Percentiles rank a stretch among this genome's conserved stretches.
Evolutionary conservation across 1,140 invertebrate genomes (phyloP).

Genomic region (Drosophila parabipectinata): DNA sequence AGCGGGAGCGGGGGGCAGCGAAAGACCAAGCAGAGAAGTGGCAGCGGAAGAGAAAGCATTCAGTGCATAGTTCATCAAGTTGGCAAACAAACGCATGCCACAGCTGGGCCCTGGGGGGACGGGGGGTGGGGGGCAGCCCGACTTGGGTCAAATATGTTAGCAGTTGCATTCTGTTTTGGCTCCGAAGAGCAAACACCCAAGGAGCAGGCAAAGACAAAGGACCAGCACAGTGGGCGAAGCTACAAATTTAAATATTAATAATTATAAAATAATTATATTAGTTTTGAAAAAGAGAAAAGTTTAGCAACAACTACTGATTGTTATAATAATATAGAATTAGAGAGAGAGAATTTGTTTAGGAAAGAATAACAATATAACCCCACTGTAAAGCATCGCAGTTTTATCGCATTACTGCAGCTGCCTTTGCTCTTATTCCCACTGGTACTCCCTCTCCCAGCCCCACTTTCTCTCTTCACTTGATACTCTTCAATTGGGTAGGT

Average conservation of each 20-base stretch:
- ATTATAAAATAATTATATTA: background rate
- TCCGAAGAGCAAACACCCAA: conserved; percentile 31
- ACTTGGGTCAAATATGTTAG: conserved; percentile 49
- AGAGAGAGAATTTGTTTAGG: background rate
- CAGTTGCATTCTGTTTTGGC: conserved; percentile 42
- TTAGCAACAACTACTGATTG: background rate
- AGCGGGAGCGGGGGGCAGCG: background rate
- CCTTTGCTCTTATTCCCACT: background rate
- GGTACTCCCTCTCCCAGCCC: background rate
- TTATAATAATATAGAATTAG: too few species aligned
- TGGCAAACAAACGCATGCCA: conserved; percentile 72
- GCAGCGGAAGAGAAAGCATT: conserved; percentile 1
- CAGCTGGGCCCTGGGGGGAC: conserved; percentile 1
- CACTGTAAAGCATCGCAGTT: conserved; percentile 22
- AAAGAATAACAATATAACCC: background rate
- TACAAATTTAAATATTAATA: background rate
- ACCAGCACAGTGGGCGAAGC: conserved; percentile 6
- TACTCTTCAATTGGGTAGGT: too few species aligned
- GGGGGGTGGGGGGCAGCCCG: background rate
- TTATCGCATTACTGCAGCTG: conserved; percentile 39
- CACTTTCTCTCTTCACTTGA: background rate
- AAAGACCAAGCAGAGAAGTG: too few species aligned
- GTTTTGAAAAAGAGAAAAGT: background rate
- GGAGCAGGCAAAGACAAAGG: conserved; percentile 20
- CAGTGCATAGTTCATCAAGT: conserved; percentile 72